phyloP scores from a whole-genome alignment of 23 tunicate genomes.

The Phallusia fumigata region DNA sequence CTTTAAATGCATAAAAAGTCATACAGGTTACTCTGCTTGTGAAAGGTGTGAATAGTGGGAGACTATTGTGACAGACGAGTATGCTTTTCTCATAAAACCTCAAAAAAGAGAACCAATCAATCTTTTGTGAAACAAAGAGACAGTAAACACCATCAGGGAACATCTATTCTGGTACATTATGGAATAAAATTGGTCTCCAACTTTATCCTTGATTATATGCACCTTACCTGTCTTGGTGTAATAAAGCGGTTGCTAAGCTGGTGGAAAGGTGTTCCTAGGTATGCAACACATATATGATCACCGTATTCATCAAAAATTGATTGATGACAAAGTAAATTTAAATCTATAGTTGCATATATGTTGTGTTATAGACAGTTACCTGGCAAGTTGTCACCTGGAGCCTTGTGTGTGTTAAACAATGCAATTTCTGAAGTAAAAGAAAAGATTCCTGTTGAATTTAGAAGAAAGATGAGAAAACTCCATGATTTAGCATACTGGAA shows the following conservation, averaged over 20 bases:
- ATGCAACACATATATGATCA: too few species aligned
- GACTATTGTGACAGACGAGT: neutral
- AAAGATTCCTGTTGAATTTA: constrained; percentile 30
- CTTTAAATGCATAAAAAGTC: constrained; percentile 38
- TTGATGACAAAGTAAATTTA: neutral
- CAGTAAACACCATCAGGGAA: constrained; percentile 29
- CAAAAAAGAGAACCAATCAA: constrained; percentile 9
- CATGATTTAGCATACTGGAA: constrained; percentile 6
- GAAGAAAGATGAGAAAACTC: constrained; percentile 20
- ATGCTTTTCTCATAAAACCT: neutral
- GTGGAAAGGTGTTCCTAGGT: constrained; percentile 60
- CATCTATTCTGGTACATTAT: constrained; percentile 14
- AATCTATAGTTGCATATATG: neutral
- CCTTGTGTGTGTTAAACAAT: neutral
- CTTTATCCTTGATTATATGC: constrained; percentile 40
- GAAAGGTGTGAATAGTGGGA: constrained; percentile 29
- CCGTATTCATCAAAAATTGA: too few species aligned
- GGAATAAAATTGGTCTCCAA: constrained; percentile 18
- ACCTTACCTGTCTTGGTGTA: constrained; percentile 33
- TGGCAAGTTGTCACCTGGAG: neutral
- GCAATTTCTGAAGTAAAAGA: neutral
- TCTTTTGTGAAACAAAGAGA: constrained; percentile 35
- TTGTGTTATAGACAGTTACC: neutral
- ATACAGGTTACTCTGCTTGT: constrained; percentile 32
- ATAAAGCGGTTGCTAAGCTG: constrained; percentile 21